Evolutionary conservation across 2,888 invertebrate species (phyloP).

Genomic region (Drosophila picticornis): DNA sequence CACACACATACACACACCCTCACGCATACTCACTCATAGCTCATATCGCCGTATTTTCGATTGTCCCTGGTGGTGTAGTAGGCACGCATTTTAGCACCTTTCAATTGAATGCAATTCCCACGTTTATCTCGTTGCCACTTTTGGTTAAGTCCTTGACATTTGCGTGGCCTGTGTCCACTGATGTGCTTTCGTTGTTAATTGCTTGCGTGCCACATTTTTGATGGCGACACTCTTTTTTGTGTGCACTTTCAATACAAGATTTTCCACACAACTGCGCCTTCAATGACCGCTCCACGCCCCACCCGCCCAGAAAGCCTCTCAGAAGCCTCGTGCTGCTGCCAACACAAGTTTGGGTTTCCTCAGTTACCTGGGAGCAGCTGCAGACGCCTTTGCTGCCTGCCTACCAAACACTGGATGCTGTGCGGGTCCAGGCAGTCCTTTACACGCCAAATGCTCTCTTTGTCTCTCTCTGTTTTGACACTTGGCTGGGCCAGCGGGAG

Average conservation of each 20-base stretch:
- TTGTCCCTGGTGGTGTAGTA: conserved; percentile 75
- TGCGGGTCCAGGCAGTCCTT: conserved; percentile 31
- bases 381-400: conserved; percentile 51
- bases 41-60: conserved; percentile 78
- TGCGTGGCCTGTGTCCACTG: conserved; percentile 20
- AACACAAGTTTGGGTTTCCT: background rate
- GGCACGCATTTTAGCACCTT: conserved; percentile 72
- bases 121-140: conserved; percentile 19
- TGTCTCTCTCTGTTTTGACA: conserved; percentile 48
- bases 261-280: conserved; percentile 58
- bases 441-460: conserved; percentile 27
- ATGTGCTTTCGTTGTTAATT: conserved; percentile 45
- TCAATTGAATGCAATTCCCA: conserved; percentile 29
- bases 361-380: conserved; percentile 43
- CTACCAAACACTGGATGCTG: conserved; percentile 69
- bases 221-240: conserved; percentile 28
- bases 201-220: conserved; percentile 60
- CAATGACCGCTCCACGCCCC: background rate
- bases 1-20: background rate
- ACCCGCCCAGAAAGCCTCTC: background rate
- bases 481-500: conserved; percentile 20
- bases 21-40: conserved; percentile 78
- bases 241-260: conserved; percentile 60
- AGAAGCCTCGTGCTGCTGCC: background rate
- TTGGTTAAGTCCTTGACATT: conserved; percentile 69